A percentile compares a stretch with the other conserved stretches of the same genome.
phyloP scores from a whole-genome alignment of 92 coral and sea anemone genomes.

The Epizoanthus illoricatus region DNA sequence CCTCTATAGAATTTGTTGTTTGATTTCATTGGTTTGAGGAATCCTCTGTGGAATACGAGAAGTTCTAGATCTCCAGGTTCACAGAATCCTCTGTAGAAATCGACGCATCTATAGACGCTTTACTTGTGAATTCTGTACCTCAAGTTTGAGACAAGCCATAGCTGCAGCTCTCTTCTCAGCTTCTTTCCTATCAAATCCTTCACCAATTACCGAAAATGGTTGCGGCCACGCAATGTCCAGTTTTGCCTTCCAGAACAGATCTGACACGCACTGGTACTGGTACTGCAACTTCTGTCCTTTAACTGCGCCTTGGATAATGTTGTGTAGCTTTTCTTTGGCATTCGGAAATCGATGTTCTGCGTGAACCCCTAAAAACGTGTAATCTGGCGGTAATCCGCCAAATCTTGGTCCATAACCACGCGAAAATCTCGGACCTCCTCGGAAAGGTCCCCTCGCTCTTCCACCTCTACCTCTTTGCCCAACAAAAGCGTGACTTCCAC shows the following conservation, averaged over 20 bases:
- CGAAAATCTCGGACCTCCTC: conserved; percentile 14
- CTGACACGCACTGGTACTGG: conserved; percentile 42
- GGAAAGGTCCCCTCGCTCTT: conserved; percentile 1
- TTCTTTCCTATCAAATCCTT: conserved; percentile 63
- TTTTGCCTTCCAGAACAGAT: conserved; percentile 58
- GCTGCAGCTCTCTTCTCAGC: conserved; percentile 88
- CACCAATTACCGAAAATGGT: conserved; percentile 64
- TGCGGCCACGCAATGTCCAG: conserved; percentile 72
- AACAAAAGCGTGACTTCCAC: neutral
- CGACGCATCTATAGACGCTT: too few relatives aligned
- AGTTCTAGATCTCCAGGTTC: too few relatives aligned
- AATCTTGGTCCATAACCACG: conserved; percentile 18
- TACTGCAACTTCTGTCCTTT: conserved; percentile 54
- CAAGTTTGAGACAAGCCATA: conserved; percentile 70
- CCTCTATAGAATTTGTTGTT: too few relatives aligned
- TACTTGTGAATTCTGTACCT: conserved; percentile 41
- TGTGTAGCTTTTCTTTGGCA: conserved; percentile 80
- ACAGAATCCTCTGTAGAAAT: too few relatives aligned
- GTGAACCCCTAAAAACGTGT: conserved; percentile 56
- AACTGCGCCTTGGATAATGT: conserved; percentile 72
- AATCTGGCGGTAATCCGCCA: conserved; percentile 19
- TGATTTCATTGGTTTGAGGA: too few relatives aligned
- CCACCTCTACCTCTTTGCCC: neutral
- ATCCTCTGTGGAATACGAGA: too few relatives aligned
- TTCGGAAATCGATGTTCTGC: conserved; percentile 72